phyloP scores from a whole-genome alignment of 2,797 vertebrate genomes.

The Mormyrops boulengeri region DNA sequence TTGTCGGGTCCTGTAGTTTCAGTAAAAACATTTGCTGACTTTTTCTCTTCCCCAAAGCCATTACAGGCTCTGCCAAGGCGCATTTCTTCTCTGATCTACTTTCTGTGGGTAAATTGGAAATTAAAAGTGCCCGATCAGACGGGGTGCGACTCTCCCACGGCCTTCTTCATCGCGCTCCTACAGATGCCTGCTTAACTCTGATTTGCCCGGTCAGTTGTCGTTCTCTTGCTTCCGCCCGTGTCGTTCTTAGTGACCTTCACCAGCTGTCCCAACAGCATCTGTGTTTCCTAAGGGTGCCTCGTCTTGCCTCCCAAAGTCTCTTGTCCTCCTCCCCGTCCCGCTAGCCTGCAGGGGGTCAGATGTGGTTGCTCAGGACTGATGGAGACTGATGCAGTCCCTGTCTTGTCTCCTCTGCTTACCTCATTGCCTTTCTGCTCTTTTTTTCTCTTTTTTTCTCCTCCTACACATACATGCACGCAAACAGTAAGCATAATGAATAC shows the following conservation, averaged over 20 bases:
- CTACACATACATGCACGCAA: not conserved
- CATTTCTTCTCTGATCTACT: constrained; percentile 11
- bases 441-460: not conserved
- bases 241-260: not conserved
- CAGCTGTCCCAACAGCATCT: not conserved
- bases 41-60: not conserved
- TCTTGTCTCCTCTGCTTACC: not conserved
- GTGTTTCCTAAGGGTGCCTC: not conserved
- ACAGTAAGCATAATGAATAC: not conserved
- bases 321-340: not conserved
- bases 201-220: not conserved
- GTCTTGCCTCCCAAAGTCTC: not conserved
- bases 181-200: not conserved
- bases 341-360: not conserved
- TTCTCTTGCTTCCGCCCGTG: not conserved
- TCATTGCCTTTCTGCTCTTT: not conserved
- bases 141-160: not conserved
- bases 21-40: not conserved
- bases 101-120: constrained; percentile 4
- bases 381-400: not conserved
- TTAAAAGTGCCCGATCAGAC: not conserved
- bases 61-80: constrained; percentile 1
- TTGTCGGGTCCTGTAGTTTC: not conserved
- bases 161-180: not conserved
- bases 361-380: not conserved